Conservation (phyloP, 2,797 vertebrate genomes). For the Sebastes matsubarae region DNA sequence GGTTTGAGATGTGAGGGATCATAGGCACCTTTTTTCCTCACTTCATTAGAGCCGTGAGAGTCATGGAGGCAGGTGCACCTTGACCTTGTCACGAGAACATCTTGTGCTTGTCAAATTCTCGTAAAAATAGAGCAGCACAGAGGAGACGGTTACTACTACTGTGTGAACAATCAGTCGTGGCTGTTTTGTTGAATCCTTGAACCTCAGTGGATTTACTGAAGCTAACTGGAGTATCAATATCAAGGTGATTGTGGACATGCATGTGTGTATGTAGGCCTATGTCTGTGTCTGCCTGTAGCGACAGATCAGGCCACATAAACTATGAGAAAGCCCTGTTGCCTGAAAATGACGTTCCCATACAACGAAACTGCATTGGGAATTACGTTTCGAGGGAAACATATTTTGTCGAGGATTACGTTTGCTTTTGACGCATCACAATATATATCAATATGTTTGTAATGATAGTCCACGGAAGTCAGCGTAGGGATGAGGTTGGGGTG, state of each 20-base stretch:
- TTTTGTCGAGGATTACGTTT: not conserved
- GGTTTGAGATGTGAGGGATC: not conserved
- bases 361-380: not conserved
- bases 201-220: not conserved
- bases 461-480: fast-evolving
- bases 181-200: not conserved
- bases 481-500: not conserved
- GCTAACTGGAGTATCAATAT: not conserved
- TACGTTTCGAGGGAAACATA: not conserved
- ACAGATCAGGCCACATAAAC: not conserved
- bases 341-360: not conserved
- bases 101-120: constrained; percentile 46
- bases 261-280: not conserved
- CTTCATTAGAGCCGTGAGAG: constrained; percentile 57
- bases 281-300: not conserved
- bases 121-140: constrained; percentile 55
- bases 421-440: not conserved
- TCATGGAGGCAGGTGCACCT: constrained; percentile 55
- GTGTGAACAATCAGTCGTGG: not conserved
- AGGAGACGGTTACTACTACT: not conserved
- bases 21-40: not conserved
- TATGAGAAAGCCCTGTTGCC: not conserved
- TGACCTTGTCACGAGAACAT: constrained; percentile 54
- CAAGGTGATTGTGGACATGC: not conserved
- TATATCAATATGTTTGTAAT: not conserved